Evolutionary conservation across 1,140 invertebrate species (phyloP).

Genomic region (Zaprionus kolodkinae): DNA sequence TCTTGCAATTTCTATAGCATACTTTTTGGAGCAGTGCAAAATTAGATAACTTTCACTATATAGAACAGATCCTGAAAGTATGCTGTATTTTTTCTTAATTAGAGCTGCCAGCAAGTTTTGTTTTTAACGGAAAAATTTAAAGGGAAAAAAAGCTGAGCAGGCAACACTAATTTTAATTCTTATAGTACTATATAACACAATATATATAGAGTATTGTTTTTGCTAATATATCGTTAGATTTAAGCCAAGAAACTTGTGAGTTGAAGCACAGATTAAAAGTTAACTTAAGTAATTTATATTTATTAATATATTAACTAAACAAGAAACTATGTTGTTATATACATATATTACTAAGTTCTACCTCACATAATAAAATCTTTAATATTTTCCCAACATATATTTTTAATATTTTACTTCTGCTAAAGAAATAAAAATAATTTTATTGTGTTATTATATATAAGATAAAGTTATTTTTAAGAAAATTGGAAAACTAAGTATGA

Average conservation of each 20-base stretch:
- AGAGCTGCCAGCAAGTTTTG: no score
- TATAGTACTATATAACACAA: not conserved
- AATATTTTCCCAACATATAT: not conserved
- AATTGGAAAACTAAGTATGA: not conserved
- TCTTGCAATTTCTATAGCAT: slow-evolving; percentile 1
- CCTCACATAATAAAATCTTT: slow-evolving; percentile 1
- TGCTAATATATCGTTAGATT: not conserved
- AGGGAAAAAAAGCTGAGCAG: no score
- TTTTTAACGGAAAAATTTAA: no score
- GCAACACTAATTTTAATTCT: not conserved
- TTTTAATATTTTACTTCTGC: not conserved
- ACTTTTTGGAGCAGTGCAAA: not conserved
- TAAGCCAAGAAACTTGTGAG: not conserved
- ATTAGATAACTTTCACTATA: not conserved
- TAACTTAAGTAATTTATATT: not conserved
- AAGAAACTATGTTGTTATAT: not conserved
- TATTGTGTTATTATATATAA: no score
- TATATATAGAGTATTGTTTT: not conserved
- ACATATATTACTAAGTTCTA: not conserved
- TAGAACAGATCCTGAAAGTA: not conserved
- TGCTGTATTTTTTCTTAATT: not conserved
- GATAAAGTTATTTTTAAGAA: not conserved
- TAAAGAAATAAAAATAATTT: no score
- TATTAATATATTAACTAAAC: not conserved
- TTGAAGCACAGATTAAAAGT: not conserved